phyloP scores from a whole-genome alignment of 92 coral and sea anemone genomes.

The Bergia sp. region DNA sequence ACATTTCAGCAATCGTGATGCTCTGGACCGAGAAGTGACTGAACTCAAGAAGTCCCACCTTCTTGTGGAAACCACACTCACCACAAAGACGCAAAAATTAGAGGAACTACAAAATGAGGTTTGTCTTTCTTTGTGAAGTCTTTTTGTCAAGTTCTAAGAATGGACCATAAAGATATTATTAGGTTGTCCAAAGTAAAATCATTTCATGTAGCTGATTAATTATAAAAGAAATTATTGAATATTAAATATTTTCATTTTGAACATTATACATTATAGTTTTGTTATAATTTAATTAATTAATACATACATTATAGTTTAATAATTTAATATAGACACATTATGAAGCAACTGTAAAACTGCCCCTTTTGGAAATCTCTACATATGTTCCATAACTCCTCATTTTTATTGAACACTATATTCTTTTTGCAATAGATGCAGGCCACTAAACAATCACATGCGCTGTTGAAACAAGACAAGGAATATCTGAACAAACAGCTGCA shows the following conservation, averaged over 20 bases:
- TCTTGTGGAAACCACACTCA: conserved; percentile 76
- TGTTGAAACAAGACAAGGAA: conserved; percentile 97
- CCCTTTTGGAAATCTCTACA: no score
- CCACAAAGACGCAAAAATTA: conserved; percentile 74
- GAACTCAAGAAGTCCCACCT: conserved; percentile 81
- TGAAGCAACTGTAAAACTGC: no score
- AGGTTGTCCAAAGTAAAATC: neutral
- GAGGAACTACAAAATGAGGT: conserved; percentile 90
- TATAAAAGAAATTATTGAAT: neutral
- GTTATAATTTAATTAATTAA: no score
- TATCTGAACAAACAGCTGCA: conserved; percentile 86
- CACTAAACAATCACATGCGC: conserved; percentile 85
- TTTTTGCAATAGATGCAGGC: conserved; percentile 66
- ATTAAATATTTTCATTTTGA: no score
- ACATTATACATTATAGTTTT: no score
- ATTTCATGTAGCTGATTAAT: neutral
- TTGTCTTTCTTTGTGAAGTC: neutral
- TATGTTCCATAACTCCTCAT: no score
- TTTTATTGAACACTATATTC: neutral
- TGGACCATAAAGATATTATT: neutral
- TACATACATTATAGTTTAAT: no score
- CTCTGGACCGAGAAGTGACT: conserved; percentile 84
- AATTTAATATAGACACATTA: no score
- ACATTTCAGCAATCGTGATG: conserved; percentile 79
- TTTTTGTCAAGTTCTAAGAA: neutral